phyloP scores from a whole-genome alignment of 92 coral and sea anemone species.

The Micromussa lordhowensis region DNA sequence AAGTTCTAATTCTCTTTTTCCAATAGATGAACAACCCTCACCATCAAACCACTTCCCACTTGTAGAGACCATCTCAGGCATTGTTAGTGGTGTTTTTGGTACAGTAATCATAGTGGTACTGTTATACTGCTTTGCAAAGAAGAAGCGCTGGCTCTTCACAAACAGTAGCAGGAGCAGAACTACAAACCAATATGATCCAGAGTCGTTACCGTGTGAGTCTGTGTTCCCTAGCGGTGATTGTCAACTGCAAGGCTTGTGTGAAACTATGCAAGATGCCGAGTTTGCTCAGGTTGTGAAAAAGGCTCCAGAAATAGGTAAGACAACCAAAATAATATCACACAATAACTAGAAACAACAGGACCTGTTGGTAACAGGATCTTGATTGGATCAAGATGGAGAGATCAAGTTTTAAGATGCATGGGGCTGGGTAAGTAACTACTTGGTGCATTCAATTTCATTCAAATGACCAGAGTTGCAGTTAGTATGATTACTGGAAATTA shows the following conservation, averaged over 20 bases:
- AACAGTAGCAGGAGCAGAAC: neutral
- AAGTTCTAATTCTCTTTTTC: neutral
- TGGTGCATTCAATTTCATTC: too few species aligned
- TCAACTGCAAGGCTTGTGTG: neutral
- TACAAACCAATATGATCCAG: neutral
- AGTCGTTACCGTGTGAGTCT: neutral
- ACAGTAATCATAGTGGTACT: neutral
- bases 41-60: neutral
- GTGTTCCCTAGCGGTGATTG: neutral
- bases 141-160: neutral
- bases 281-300: neutral
- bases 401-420: too few species aligned
- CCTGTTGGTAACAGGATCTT: neutral
- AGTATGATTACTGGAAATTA: too few species aligned
- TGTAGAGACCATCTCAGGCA: neutral
- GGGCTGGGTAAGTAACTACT: too few species aligned
- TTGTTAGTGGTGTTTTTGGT: neutral
- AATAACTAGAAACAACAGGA: neutral
- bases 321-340: neutral
- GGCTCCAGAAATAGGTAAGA: slow-evolving; percentile 20
- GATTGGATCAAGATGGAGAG: too few species aligned
- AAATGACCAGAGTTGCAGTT: too few species aligned
- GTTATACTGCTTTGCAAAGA: neutral
- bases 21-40: neutral
- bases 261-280: neutral